Evolutionary conservation across 2,797 vertebrate genomes (phyloP).

Genomic region (Streptopelia turtur): DNA sequence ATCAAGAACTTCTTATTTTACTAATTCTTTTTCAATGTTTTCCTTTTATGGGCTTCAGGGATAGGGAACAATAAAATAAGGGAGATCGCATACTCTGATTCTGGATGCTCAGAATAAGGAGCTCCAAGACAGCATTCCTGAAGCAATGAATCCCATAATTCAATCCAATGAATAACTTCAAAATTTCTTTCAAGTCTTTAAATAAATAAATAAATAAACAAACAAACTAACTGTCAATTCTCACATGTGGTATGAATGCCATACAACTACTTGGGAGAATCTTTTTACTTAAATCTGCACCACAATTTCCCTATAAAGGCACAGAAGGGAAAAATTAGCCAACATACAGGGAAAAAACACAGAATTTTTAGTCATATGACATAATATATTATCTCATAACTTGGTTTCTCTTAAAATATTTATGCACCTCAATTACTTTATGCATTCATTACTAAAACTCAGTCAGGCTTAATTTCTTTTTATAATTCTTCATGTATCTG

Average conservation of each 20-base stretch:
- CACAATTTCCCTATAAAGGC: neutral
- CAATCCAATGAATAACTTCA: neutral
- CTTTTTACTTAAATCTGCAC: neutral
- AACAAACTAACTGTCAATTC: neutral
- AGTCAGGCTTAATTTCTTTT: neutral
- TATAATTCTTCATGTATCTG: neutral
- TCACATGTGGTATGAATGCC: neutral
- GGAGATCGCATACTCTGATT: neutral
- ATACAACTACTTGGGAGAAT: neutral
- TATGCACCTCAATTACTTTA: neutral
- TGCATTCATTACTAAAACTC: neutral
- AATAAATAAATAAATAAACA: neutral
- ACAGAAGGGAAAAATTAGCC: fast-evolving
- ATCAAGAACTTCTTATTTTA: neutral
- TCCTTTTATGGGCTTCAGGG: neutral
- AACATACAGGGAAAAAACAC: neutral
- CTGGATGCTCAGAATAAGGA: neutral
- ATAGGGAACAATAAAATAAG: neutral
- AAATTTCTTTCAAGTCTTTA: neutral
- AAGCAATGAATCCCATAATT: neutral
- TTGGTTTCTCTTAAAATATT: neutral
- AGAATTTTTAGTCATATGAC: neutral
- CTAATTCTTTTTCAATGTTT: neutral
- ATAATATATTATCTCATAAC: neutral
- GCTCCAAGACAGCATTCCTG: neutral